Percentiles rank a stretch among this genome's conserved stretches.
phyloP scores from a whole-genome alignment of 1,140 invertebrate genomes.

The Bursaphelenchus mucronatus region DNA sequence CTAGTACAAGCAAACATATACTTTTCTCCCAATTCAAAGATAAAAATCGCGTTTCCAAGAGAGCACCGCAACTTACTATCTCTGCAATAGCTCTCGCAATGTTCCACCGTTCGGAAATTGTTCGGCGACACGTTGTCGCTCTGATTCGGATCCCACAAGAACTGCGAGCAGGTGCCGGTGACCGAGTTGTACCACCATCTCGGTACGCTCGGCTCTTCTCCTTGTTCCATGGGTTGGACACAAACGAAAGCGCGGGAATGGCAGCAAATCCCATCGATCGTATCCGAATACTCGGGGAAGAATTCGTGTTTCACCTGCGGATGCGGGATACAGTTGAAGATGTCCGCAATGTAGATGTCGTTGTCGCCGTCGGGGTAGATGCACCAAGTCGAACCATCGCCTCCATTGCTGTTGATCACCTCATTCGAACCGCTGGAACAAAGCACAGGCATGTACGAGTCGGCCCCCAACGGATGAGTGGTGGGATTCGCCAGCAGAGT shows the following conservation, averaged over 20 bases:
- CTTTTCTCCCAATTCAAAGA: no score
- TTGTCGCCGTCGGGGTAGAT: constrained; percentile 55
- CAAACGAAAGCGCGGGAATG: constrained; percentile 56
- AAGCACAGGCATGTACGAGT: constrained; percentile 55
- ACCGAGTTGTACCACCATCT: constrained; percentile 58
- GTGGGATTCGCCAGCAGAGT: constrained; percentile 52
- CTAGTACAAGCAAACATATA: no score
- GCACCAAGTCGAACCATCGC: constrained; percentile 55
- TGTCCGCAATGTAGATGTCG: constrained; percentile 53
- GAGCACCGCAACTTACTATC: constrained; percentile 43
- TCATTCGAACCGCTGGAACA: constrained; percentile 19
- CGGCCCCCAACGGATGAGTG: constrained; percentile 53
- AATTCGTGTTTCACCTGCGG: constrained; percentile 53
- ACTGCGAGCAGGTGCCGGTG: constrained; percentile 55
- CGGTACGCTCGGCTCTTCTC: constrained; percentile 54
- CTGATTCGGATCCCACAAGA: constrained; percentile 56
- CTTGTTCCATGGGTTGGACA: constrained; percentile 57
- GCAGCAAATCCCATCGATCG: constrained; percentile 56
- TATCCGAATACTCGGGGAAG: constrained; percentile 54
- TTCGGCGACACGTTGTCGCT: constrained; percentile 54
- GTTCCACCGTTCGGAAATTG: constrained; percentile 55
- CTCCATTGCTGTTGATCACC: constrained; percentile 17
- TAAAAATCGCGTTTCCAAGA: no score
- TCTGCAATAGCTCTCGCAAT: constrained; percentile 55
- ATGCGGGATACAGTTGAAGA: constrained; percentile 58